Evolutionary conservation across 2,113 vertebrate genomes (phyloP), one percentile per base, ranked within the genome.

Genomic region (Heptranchias perlo): DNA sequence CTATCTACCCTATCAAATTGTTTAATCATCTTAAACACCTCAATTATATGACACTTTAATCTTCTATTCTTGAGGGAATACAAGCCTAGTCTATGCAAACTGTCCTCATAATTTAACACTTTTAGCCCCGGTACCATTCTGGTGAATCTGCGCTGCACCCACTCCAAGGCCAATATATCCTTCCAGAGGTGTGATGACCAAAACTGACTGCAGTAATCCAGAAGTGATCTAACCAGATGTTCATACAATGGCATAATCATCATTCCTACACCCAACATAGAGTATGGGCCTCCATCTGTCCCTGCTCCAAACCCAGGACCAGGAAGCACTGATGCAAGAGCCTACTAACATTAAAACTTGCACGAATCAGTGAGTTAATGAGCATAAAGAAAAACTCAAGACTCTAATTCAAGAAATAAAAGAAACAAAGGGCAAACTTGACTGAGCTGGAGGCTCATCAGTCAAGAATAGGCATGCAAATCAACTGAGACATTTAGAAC

Each of bases 351-450:
- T 91, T 91, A 58, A 54, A 91, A 91, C 11, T 0, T 91, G 52
- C 52, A 54, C 61, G 52, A 91, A 91, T 58, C 87, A 91, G 54
- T 61, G 87, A 91, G 54, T 54, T 61, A 91, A 91, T 91, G 52
- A 92, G 87, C 87, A 92, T 61, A 58, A n/a, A 92, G 54, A 49
- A 58, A 58, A 92, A n/a, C 35, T 58, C 52, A 92, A 82, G 18
- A 39, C 78, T 82, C 47, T 82, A 82, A 18, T 82, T 82, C 78
- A 82, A 92, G 54, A 92, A 2, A n/a, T 58, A 35, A 58, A 92
- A 61, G 54, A 92, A 61, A 39, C 35, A n/a, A 92, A 92, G 28
- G 52, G 52, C 87, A 92, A 54, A 16, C 54, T 6, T 61, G 52
- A 58, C 87, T 14, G 13, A 58, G 87, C 87, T 61, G 87, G 52